Percentiles rank a stretch among this genome's conserved stretches.
phyloP scores from a whole-genome alignment of 2,797 vertebrate genomes.

The Ataeniobius toweri region DNA sequence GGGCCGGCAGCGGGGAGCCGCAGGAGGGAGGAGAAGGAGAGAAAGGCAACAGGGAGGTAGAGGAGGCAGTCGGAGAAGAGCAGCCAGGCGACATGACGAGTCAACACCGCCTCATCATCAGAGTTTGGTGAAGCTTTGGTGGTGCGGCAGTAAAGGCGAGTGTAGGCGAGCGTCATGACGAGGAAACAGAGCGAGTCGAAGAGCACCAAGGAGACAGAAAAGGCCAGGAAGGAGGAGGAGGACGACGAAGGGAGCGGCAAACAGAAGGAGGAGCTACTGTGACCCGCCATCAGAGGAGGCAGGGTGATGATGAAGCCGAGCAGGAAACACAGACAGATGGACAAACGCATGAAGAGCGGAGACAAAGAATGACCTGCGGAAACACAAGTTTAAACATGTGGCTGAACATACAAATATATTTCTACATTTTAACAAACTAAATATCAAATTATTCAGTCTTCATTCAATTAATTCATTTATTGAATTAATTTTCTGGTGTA shows the following conservation, averaged over 20 bases:
- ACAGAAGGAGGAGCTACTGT: slow-evolving; percentile 86
- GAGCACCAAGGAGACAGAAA: slow-evolving; percentile 83
- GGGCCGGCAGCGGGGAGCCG: slow-evolving; percentile 85
- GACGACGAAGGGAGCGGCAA: slow-evolving; percentile 81
- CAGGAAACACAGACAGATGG: slow-evolving; percentile 77
- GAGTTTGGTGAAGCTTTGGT: slow-evolving; percentile 50
- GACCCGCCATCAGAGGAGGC: slow-evolving; percentile 82
- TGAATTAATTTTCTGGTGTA: too few relatives aligned
- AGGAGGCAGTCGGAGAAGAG: slow-evolving; percentile 93
- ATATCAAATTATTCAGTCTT: not conserved
- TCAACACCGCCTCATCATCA: slow-evolving; percentile 86
- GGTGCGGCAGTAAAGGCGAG: slow-evolving; percentile 85
- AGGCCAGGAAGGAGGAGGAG: slow-evolving; percentile 76
- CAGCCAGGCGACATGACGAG: slow-evolving; percentile 89
- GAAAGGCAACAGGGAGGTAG: slow-evolving; percentile 90
- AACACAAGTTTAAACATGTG: not conserved
- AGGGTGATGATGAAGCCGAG: slow-evolving; percentile 81
- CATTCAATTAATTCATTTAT: not conserved
- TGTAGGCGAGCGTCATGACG: slow-evolving; percentile 88
- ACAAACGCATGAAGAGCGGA: slow-evolving; percentile 66
- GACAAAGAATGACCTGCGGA: slow-evolving; percentile 24
- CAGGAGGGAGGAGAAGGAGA: slow-evolving; percentile 88
- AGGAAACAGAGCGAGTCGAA: slow-evolving; percentile 91
- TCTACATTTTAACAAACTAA: not conserved
- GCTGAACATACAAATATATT: not conserved